These are phyloP conservation scores for Numenius phaeopus DNA, from an alignment of 2,797 vertebrate genomes.

Conservation along the genomic window DNA sequence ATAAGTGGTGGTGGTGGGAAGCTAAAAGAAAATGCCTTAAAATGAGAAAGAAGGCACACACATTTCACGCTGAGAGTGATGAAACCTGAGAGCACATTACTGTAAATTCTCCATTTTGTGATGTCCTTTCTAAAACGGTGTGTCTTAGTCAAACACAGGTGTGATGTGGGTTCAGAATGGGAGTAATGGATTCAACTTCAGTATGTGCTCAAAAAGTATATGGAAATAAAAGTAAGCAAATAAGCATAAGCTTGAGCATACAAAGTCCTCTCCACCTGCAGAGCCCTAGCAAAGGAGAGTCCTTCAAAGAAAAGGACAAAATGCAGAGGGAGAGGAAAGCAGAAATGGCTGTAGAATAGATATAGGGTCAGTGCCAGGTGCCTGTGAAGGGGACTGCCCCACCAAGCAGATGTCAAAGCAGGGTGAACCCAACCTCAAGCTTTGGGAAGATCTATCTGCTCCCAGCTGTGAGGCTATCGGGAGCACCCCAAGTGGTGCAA, in stretches of 20 bases:
- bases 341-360: background rate
- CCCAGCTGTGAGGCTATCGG: background rate
- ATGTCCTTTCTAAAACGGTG: background rate
- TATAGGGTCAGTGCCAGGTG: background rate
- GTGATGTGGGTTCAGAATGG: background rate
- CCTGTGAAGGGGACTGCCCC: background rate
- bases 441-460: background rate
- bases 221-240: background rate
- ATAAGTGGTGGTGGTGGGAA: background rate
- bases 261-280: background rate
- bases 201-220: background rate
- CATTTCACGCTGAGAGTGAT: background rate
- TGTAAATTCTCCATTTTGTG: slow-evolving; percentile 11
- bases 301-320: background rate
- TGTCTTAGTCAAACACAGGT: background rate
- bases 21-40: background rate
- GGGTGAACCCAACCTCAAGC: background rate
- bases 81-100: background rate
- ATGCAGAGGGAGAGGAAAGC: background rate
- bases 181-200: background rate
- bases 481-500: background rate
- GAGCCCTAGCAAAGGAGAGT: background rate
- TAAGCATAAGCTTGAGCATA: background rate
- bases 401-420: background rate
- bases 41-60: background rate